phyloP scores from a whole-genome alignment of 2,113 vertebrate species.

The Tupaia tana region DNA sequence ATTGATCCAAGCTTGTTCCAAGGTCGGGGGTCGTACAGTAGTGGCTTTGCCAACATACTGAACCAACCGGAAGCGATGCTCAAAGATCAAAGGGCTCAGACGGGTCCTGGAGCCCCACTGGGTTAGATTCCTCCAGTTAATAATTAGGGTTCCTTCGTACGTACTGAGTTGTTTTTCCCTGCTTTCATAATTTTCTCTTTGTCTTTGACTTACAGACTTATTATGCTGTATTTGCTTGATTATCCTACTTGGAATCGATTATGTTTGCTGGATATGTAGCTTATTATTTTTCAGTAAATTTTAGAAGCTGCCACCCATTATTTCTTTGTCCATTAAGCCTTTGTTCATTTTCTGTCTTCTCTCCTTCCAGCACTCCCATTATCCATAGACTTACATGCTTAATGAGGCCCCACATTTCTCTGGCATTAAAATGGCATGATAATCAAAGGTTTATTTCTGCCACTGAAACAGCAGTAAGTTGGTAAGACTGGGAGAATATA shows the following conservation, averaged over 20 bases:
- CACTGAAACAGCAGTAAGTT: background rate
- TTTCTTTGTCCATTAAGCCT: background rate
- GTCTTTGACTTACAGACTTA: background rate
- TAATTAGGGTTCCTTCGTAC: background rate
- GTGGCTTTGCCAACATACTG: too few relatives aligned
- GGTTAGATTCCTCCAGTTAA: too few relatives aligned
- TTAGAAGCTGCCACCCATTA: background rate
- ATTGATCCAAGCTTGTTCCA: too few relatives aligned
- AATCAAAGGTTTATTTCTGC: background rate
- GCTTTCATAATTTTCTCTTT: background rate
- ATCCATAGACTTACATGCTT: background rate
- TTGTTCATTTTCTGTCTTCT: too few relatives aligned
- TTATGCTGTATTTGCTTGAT: background rate
- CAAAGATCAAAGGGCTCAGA: too few relatives aligned
- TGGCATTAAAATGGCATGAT: background rate
- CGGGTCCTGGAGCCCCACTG: too few relatives aligned
- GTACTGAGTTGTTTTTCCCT: background rate
- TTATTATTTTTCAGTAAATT: background rate
- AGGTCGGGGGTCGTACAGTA: too few relatives aligned
- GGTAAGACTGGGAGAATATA: background rate
- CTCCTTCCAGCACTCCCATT: background rate
- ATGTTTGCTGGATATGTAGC: background rate
- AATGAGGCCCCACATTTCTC: background rate
- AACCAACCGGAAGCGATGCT: too few relatives aligned
- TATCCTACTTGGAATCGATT: background rate